Base-by-base conservation (phyloP, 1,140 invertebrate species). In the Palaemon carinicauda region DNA sequence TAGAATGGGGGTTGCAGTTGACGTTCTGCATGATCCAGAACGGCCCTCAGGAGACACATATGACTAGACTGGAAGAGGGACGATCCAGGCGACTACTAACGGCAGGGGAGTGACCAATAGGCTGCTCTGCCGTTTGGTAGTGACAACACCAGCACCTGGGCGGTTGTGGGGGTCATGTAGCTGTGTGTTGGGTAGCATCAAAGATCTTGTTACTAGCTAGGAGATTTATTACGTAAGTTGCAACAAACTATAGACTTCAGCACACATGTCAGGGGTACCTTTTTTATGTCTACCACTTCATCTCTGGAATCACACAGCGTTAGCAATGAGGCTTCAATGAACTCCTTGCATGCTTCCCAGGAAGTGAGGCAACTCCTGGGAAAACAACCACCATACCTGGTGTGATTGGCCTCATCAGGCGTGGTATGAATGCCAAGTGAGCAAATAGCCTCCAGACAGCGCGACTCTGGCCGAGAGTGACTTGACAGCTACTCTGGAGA, bases 21-120 rank as follows among this genome's bases (percentile, higher is more conserved):
- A 86, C 84, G 84, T 86, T 86, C 84, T 74, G 24, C 31, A 69
- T 74, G 77, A 71, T 54, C 82, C 82, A 80, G 65, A 78, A 54
- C 71, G 84, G 80, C 84, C 78, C 84, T 86, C 77, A 80, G 50
- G 50, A 80, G 77, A 86, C 60, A 71, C 73, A 29, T 60, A 60
- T 86, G 84, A 86, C 84, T 86, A 86, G 84, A 86, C 84, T 86
- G 84, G 77, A 71, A 60, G 60, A 80, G 77, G 84, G 78, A 53
- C 77, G 54, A 69, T 78, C 84, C 27, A 41, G 84, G 65, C 80
- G 75, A 78, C 80, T 86, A 86, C 84, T 73, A 78, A 78, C 69
- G 73, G 41, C 56, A 80, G 65, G 73, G 71, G 77, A 50, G 60
- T 74, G 53, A 50, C n/a, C n/a, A 33, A 51, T 19, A 74, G 82